phyloP scores from a whole-genome alignment of 2,888 invertebrate species.

The Euzophera pinguis region DNA sequence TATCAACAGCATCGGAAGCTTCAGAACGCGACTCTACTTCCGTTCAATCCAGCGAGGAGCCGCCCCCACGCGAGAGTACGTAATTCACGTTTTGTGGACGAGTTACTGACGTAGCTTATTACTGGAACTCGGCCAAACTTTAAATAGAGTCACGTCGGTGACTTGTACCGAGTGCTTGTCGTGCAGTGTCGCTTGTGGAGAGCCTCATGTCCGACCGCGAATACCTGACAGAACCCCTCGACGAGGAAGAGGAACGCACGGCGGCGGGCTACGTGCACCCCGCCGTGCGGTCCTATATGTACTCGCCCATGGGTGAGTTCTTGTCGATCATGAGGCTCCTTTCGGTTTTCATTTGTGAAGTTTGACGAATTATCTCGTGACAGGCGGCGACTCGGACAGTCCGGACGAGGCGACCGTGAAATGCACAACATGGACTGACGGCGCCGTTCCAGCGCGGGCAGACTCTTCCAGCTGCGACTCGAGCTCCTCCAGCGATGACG shows the following conservation, averaged over 20 bases:
- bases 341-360: slow-evolving; percentile 25
- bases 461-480: slow-evolving; percentile 66
- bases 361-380: slow-evolving; percentile 48
- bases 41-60: slow-evolving; percentile 75
- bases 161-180: slow-evolving; percentile 70
- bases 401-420: slow-evolving; percentile 82
- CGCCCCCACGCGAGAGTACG: slow-evolving; percentile 73
- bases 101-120: slow-evolving; percentile 68
- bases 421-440: slow-evolving; percentile 72
- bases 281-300: slow-evolving; percentile 78
- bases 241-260: slow-evolving; percentile 68
- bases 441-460: slow-evolving; percentile 55
- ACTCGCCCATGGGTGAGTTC: slow-evolving; percentile 76
- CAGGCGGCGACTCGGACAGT: slow-evolving; percentile 81
- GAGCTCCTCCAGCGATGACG: slow-evolving; percentile 56
- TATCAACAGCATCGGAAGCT: slow-evolving; percentile 71
- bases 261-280: slow-evolving; percentile 65
- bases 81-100: slow-evolving; percentile 62
- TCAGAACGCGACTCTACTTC: slow-evolving; percentile 73
- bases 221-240: slow-evolving; percentile 70
- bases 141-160: slow-evolving; percentile 74
- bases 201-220: slow-evolving; percentile 78
- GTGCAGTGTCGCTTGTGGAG: slow-evolving; percentile 71
- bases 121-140: slow-evolving; percentile 74
- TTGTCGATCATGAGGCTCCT: slow-evolving; percentile 49